Conservation (phyloP, 2,888 invertebrate genomes). For the Agriopis aurantiaria region DNA sequence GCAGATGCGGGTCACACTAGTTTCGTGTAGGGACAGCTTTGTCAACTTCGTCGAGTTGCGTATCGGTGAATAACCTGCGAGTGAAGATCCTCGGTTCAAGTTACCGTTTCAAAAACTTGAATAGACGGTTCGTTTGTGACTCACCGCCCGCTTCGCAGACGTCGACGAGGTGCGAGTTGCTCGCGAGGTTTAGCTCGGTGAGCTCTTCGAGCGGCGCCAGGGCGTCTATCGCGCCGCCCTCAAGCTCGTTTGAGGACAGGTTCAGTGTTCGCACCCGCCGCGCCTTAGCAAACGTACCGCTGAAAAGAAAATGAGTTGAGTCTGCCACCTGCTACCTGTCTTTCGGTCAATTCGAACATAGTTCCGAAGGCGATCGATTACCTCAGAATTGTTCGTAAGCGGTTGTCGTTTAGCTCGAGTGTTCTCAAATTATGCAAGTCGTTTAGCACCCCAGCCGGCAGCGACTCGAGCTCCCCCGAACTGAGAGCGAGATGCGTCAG, state of each 20-base stretch:
- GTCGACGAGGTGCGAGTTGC: background rate
- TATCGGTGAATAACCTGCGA: conserved; percentile 1
- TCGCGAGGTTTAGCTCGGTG: background rate
- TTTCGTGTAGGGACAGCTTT: background rate
- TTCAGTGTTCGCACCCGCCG: background rate
- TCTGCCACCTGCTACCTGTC: background rate
- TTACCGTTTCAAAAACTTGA: background rate
- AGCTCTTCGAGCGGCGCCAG: background rate
- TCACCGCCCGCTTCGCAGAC: background rate
- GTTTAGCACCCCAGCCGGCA: background rate
- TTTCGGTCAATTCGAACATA: background rate
- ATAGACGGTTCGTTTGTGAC: background rate
- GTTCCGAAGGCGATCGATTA: background rate
- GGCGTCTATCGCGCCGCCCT: background rate
- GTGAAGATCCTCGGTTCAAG: background rate
- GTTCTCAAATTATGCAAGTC: background rate
- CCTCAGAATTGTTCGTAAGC: background rate
- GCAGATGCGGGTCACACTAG: background rate
- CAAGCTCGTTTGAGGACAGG: background rate
- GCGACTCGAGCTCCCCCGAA: background rate
- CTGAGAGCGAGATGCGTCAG: background rate
- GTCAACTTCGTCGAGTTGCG: background rate
- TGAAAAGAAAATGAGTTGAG: background rate
- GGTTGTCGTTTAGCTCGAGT: background rate
- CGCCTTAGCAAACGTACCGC: conserved; percentile 1